A percentile compares a stretch with the other conserved stretches of the same genome.
These are phyloP conservation scores for Acleris literana DNA, from an alignment of 2,888 invertebrate genomes.

Conservation along the genomic window DNA sequence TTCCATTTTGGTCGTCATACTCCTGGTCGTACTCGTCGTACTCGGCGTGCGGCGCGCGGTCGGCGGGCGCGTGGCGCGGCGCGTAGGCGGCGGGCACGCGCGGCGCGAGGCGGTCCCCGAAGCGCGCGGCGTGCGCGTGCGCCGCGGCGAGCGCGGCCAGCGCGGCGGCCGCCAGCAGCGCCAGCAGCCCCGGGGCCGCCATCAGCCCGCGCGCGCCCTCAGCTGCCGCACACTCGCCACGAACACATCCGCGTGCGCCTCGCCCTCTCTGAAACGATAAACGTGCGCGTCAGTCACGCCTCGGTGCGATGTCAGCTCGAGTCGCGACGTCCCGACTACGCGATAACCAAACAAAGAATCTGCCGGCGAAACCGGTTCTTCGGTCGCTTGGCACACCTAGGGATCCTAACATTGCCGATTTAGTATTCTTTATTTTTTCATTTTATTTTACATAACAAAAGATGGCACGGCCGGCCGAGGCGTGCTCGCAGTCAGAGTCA, in stretches of 20 bases:
- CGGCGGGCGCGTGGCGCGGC: slow-evolving; percentile 62
- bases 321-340: slow-evolving; percentile 58
- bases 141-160: slow-evolving; percentile 57
- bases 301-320: slow-evolving; percentile 48
- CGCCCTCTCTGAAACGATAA: slow-evolving; percentile 63
- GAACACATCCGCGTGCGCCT: slow-evolving; percentile 62
- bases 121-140: slow-evolving; percentile 61
- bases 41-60: slow-evolving; percentile 57
- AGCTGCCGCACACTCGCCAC: slow-evolving; percentile 59
- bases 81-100: slow-evolving; percentile 71
- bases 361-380: slow-evolving; percentile 70
- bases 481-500: slow-evolving; percentile 30
- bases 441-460: slow-evolving; percentile 66
- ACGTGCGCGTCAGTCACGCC: slow-evolving; percentile 52
- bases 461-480: slow-evolving; percentile 40
- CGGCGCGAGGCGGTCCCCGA: slow-evolving; percentile 72
- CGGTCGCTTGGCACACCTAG: slow-evolving; percentile 66
- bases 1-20: slow-evolving; percentile 59
- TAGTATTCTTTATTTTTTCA: slow-evolving; percentile 60
- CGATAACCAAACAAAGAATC: slow-evolving; percentile 71
- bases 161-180: slow-evolving; percentile 66
- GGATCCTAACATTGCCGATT: slow-evolving; percentile 73
- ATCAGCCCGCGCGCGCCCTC: slow-evolving; percentile 72
- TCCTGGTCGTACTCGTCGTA: slow-evolving; percentile 70
- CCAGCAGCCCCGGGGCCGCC: slow-evolving; percentile 63